Evolutionary conservation across 2,113 vertebrate species (phyloP).

Genomic region (Polypterus bichir): DNA sequence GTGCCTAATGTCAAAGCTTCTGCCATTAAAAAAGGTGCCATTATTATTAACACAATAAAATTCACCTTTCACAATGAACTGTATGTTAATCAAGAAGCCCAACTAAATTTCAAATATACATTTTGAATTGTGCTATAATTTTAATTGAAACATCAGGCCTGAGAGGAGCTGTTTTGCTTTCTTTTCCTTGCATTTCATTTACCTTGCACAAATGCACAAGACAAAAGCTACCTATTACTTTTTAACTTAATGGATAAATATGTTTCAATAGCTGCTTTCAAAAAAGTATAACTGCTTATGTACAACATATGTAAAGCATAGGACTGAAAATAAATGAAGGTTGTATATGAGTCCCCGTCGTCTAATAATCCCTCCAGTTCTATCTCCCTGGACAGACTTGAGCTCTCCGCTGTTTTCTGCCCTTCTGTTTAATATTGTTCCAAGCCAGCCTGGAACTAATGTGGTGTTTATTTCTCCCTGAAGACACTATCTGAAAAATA

Average conservation of each 20-base stretch:
- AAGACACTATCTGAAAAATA: slow-evolving; percentile 28
- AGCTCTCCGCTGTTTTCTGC: slow-evolving; percentile 25
- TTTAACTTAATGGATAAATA: slow-evolving; percentile 21
- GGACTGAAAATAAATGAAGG: slow-evolving; percentile 17
- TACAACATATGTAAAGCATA: slow-evolving; percentile 32
- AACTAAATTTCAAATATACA: too few species aligned
- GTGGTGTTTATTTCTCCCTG: slow-evolving; percentile 38
- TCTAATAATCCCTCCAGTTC: slow-evolving; percentile 28
- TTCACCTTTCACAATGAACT: too few species aligned
- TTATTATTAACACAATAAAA: too few species aligned
- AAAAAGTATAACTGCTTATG: slow-evolving; percentile 27
- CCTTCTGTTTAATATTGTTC: slow-evolving; percentile 32
- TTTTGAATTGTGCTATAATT: too few species aligned
- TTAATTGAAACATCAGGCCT: too few species aligned
- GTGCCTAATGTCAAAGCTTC: too few species aligned
- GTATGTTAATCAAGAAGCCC: too few species aligned
- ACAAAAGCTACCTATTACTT: slow-evolving; percentile 15
- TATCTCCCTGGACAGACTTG: slow-evolving; percentile 29
- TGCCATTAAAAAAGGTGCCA: too few species aligned
- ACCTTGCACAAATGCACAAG: not conserved
- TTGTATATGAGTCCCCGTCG: slow-evolving; percentile 28
- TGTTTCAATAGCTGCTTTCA: slow-evolving; percentile 23
- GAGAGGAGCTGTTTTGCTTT: too few species aligned
- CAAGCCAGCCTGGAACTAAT: slow-evolving; percentile 47
- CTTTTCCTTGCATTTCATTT: too few species aligned